A percentile compares a stretch with the other conserved stretches of the same genome.
Evolutionary conservation across 2,888 invertebrate species (phyloP).

Genomic region (Ectropis crepuscularia): DNA sequence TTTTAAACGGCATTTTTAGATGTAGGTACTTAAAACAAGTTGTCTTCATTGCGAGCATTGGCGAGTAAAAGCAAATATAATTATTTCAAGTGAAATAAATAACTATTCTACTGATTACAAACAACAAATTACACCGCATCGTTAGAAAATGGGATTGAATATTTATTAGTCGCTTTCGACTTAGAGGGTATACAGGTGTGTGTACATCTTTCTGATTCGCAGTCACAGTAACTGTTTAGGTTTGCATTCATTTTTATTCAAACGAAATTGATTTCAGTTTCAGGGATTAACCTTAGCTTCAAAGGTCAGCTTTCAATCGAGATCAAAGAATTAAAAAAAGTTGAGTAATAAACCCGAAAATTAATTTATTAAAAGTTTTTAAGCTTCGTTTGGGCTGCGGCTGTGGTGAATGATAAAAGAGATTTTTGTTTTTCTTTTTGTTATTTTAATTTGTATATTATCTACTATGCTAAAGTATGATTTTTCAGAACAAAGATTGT

Average conservation of each 20-base stretch:
- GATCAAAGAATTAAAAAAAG: conserved; percentile 40
- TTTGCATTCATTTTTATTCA: conserved; percentile 45
- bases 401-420: conserved; percentile 23
- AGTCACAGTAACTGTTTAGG: conserved; percentile 7
- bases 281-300: conserved; percentile 41
- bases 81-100: too few relatives aligned
- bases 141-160: too few relatives aligned
- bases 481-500: too few relatives aligned
- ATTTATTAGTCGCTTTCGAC: too few relatives aligned
- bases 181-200: too few relatives aligned
- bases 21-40: too few relatives aligned
- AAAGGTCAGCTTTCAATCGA: conserved; percentile 43
- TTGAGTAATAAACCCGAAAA: conserved; percentile 32
- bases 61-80: too few relatives aligned
- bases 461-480: too few relatives aligned
- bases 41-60: too few relatives aligned
- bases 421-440: conserved; percentile 38
- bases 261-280: conserved; percentile 69
- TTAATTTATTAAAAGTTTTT: conserved; percentile 31
- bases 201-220: background rate
- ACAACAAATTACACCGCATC: too few relatives aligned
- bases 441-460: background rate
- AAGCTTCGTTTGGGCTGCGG: conserved; percentile 3
- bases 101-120: too few relatives aligned
- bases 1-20: too few relatives aligned